Conservation (phyloP, 2,797 vertebrate species). For the Lerista edwardsae region DNA sequence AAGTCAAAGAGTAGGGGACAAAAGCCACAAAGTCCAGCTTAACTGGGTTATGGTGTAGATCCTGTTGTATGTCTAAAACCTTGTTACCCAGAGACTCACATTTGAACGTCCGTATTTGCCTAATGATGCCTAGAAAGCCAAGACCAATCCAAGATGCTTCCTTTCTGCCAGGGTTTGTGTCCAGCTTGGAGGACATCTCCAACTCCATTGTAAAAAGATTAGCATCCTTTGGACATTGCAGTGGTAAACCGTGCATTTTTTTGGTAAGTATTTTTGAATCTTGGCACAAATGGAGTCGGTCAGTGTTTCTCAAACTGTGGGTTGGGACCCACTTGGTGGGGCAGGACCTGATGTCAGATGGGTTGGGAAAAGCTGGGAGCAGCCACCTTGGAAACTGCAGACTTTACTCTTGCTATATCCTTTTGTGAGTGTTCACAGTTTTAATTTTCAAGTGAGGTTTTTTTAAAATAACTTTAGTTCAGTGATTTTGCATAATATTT, state of each 20-base stretch:
- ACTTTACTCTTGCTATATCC: too few species aligned
- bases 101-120: background rate
- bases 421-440: too few species aligned
- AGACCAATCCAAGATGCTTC: background rate
- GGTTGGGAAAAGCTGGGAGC: too few species aligned
- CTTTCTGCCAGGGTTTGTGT: background rate
- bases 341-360: too few species aligned
- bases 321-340: too few species aligned
- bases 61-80: background rate
- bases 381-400: too few species aligned
- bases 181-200: background rate
- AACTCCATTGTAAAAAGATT: background rate
- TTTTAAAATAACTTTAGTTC: too few species aligned
- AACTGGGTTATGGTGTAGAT: background rate
- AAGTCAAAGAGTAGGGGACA: background rate
- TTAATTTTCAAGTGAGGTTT: too few species aligned
- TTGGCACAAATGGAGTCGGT: too few species aligned
- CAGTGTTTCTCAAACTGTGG: too few species aligned
- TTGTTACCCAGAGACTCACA: background rate
- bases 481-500: too few species aligned
- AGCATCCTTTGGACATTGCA: background rate
- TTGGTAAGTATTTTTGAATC: background rate
- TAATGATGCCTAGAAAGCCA: background rate
- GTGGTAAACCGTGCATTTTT: background rate
- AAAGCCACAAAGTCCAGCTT: background rate